Percentiles rank a stretch among this genome's conserved stretches.
These are phyloP conservation scores for Aphelenchoides avenae DNA, from an alignment of 1,140 invertebrate species.

Conservation along the genomic window DNA sequence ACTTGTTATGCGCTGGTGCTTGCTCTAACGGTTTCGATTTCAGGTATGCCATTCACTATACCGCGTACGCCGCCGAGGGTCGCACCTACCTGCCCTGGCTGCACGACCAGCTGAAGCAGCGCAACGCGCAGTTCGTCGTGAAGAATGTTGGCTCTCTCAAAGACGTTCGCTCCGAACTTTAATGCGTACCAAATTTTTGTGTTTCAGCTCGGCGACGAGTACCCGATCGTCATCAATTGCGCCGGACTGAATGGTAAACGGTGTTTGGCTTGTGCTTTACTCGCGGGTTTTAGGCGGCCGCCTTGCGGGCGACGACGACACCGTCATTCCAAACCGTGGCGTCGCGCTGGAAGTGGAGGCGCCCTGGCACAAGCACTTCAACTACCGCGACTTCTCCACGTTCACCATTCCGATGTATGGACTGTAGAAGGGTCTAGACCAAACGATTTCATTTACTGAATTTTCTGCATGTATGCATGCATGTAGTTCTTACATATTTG, in stretches of 20 bases:
- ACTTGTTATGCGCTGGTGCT: too few species aligned
- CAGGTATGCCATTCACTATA: slow-evolving; percentile 54
- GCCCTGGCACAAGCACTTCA: slow-evolving; percentile 42
- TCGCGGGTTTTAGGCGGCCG: slow-evolving; percentile 9
- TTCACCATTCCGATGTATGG: slow-evolving; percentile 52
- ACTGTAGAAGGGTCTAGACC: too few species aligned
- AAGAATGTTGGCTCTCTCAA: slow-evolving; percentile 17
- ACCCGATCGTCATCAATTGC: slow-evolving; percentile 49
- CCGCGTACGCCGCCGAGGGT: slow-evolving; percentile 53
- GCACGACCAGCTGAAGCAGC: slow-evolving; percentile 29
- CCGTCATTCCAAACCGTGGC: slow-evolving; percentile 46
- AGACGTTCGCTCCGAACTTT: slow-evolving; percentile 7
- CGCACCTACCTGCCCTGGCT: slow-evolving; percentile 51
- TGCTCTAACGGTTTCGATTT: slow-evolving; percentile 18
- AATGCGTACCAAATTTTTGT: slow-evolving; percentile 4
- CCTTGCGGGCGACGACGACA: slow-evolving; percentile 44
- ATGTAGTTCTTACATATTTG: too few species aligned
- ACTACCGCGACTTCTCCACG: slow-evolving; percentile 48
- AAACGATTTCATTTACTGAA: too few species aligned
- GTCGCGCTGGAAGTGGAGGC: slow-evolving; percentile 39
- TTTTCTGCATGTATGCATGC: too few species aligned
- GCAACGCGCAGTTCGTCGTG: slow-evolving; percentile 5
- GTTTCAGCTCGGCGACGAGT: slow-evolving; percentile 25
- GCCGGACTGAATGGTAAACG: slow-evolving; percentile 43
- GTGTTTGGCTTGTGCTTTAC: slow-evolving; percentile 16